phyloP scores from a whole-genome alignment of 2,113 vertebrate genomes.

The Trichechus manatus region DNA sequence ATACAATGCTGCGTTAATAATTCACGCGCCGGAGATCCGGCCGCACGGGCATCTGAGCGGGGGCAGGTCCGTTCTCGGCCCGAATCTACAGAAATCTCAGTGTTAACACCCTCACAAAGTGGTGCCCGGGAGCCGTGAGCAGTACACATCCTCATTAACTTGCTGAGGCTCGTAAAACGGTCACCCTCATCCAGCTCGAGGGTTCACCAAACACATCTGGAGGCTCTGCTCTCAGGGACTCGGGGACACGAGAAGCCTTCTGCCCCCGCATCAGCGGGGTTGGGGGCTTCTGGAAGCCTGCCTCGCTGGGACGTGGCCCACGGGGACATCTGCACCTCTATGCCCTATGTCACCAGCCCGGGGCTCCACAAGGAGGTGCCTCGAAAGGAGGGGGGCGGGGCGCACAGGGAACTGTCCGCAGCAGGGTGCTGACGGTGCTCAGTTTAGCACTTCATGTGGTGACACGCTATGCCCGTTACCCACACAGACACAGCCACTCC shows the following conservation, averaged over 20 bases:
- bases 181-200: not conserved
- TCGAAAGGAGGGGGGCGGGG: too few relatives aligned
- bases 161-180: constrained; percentile 60
- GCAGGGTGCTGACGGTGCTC: not conserved
- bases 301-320: rapidly evolving
- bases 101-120: constrained; percentile 72
- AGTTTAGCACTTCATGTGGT: not conserved
- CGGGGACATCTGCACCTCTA: rapidly evolving
- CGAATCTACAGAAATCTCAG: constrained; percentile 64
- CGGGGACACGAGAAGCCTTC: not conserved
- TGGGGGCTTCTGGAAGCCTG: not conserved
- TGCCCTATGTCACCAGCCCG: not conserved
- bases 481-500: rapidly evolving
- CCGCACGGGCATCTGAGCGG: not conserved
- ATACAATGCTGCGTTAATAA: not conserved
- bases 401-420: constrained; percentile 1
- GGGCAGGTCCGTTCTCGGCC: not conserved
- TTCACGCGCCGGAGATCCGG: rapidly evolving
- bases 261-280: not conserved
- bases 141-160: constrained; percentile 84
- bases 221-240: not conserved
- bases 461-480: rapidly evolving
- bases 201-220: not conserved
- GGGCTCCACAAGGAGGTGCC: not conserved
- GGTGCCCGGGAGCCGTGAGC: constrained; percentile 76